phyloP scores from a whole-genome alignment of 2,797 vertebrate species.

The Paguma larvata region DNA sequence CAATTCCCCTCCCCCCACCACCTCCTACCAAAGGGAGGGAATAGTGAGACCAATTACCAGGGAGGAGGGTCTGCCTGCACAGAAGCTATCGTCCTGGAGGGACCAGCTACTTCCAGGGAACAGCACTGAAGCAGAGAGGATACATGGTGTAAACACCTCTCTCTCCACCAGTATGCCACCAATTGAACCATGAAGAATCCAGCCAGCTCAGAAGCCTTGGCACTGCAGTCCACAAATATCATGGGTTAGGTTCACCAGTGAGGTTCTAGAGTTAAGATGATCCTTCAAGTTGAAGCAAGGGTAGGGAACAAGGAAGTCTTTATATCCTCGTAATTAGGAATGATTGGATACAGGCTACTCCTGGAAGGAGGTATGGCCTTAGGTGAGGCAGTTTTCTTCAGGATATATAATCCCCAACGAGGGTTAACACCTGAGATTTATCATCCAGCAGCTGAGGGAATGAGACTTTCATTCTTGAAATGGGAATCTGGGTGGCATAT shows the following conservation, averaged over 20 bases:
- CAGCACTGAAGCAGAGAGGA: neutral
- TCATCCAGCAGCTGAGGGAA: neutral
- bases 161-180: neutral
- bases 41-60: neutral
- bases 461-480: neutral
- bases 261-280: neutral
- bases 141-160: neutral
- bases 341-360: neutral
- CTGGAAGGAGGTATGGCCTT: neutral
- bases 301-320: neutral
- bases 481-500: neutral
- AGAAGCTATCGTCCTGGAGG: neutral
- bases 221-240: no score
- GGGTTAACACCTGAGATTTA: neutral
- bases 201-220: neutral
- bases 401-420: neutral
- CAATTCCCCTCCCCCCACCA: neutral
- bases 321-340: neutral
- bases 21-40: neutral
- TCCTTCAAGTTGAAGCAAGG: neutral
- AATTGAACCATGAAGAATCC: neutral
- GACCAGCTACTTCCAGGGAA: neutral
- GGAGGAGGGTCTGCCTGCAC: neutral
- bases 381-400: neutral
- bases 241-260: neutral